Base-by-base conservation (phyloP, 2,888 invertebrate species). In the Eupithecia dodoneata region DNA sequence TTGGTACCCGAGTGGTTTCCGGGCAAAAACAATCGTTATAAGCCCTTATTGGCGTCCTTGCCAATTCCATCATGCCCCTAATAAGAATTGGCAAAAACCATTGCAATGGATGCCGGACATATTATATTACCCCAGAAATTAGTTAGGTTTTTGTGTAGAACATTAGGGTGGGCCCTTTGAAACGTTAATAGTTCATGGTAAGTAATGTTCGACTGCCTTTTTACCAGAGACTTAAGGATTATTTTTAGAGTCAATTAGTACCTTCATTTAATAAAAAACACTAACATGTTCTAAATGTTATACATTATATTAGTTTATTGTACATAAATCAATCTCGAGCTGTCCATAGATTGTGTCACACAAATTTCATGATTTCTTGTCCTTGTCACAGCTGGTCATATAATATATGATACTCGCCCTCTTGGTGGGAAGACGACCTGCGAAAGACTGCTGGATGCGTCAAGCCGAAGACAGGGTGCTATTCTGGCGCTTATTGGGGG, bases 41-140 rank as follows among this genome's bases (percentile, higher is more conserved):
- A 18, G 59, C 12, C 47, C 45, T 30, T 18, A 47, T 49, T 47
- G 69, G 44, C 65, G 59, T 78, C 65, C 13, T 70, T 15, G 4
- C 55, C 75, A 71, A 79, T 59, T 71, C 74, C 66, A 69, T 76
- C 79, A 76, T 76, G 74, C 87, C 86, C 87, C 85, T 83, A 84
- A 87, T 87, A 88, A 85, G 87, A 73, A 78, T 76, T 73, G 71
- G 82, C 83, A 87, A 87, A 86, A 87, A 86, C 82, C 79, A 79
- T 82, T 82, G 80, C 72, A 76, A 83, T 84, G 86, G 89, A 89
- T 89, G 87, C 84, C 82, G 81, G 84, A 83, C 80, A 81, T 63
- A 76, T 74, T 79, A 75, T 86, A 90, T 91, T 89, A 90, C 86
- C 85, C 81, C 84, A 82, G 83, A 86, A 89, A 91, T 91, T 91